Evolutionary conservation across 1,140 invertebrate species (phyloP).

Genomic region (Araneus ventricosus): DNA sequence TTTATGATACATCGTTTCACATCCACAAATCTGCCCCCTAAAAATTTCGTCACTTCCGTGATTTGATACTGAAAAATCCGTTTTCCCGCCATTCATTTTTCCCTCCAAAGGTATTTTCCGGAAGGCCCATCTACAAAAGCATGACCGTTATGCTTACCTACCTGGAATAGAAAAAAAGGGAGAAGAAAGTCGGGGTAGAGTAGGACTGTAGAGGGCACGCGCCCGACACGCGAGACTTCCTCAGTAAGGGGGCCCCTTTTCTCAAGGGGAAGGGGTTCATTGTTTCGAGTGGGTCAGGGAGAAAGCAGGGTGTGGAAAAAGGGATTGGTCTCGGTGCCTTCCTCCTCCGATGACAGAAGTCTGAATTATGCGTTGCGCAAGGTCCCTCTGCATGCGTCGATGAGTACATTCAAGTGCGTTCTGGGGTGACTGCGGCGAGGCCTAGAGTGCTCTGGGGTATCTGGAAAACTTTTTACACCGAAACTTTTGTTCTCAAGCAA

Average conservation of each 20-base stretch:
- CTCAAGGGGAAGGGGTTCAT: slow-evolving; percentile 47
- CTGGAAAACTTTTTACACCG: not conserved
- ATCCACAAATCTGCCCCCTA: not conserved
- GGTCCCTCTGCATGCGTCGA: slow-evolving; percentile 15
- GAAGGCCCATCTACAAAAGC: slow-evolving; percentile 9
- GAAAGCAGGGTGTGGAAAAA: slow-evolving; percentile 32
- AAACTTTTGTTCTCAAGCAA: no score
- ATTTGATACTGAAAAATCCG: not conserved
- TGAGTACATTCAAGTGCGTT: slow-evolving; percentile 13
- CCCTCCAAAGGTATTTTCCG: not conserved
- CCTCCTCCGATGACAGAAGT: slow-evolving; percentile 27
- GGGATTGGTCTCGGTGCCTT: slow-evolving; percentile 64
- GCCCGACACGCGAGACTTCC: slow-evolving; percentile 69
- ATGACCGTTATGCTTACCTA: slow-evolving; percentile 15
- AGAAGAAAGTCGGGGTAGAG: not conserved
- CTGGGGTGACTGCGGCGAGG: not conserved
- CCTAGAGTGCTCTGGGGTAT: not conserved
- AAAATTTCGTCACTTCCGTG: not conserved
- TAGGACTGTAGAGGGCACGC: slow-evolving; percentile 48
- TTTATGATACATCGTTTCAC: no score
- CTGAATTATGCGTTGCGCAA: slow-evolving; percentile 2
- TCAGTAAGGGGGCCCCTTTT: not conserved
- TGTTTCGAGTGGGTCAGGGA: slow-evolving; percentile 63
- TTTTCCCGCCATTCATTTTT: slow-evolving; percentile 23
- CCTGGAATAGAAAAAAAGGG: not conserved